Evolutionary conservation across 2,113 vertebrate species (phyloP).

Genomic region (Eira barbara): DNA sequence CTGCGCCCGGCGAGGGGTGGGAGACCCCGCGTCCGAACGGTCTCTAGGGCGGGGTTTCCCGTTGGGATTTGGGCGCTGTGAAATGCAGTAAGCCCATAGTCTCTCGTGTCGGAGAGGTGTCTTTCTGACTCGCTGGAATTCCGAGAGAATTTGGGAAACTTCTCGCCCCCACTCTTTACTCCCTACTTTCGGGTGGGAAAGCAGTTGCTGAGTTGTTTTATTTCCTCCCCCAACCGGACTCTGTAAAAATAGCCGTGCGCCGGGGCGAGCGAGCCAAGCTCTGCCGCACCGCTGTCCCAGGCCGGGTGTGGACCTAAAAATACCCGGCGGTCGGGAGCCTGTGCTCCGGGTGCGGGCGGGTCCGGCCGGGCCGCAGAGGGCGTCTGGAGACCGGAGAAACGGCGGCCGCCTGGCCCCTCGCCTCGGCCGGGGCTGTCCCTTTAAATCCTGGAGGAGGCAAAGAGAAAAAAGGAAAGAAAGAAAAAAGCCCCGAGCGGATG

Average conservation of each 20-base stretch:
- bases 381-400: slow-evolving; percentile 76
- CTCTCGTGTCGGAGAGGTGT: background rate
- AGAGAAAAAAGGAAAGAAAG: slow-evolving; percentile 66
- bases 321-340: background rate
- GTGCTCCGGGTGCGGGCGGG: slow-evolving; percentile 20
- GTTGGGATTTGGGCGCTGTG: background rate
- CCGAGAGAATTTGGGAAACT: slow-evolving; percentile 54
- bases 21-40: accelerated
- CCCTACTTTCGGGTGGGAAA: slow-evolving; percentile 28
- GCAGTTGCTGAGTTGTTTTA: slow-evolving; percentile 20
- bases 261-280: background rate
- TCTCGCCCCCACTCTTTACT: background rate
- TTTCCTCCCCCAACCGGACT: slow-evolving; percentile 20
- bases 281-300: background rate
- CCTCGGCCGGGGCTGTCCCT: slow-evolving; percentile 59
- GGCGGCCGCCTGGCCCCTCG: slow-evolving; percentile 29
- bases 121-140: background rate
- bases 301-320: slow-evolving; percentile 49
- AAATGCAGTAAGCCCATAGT: background rate
- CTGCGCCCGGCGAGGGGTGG: accelerated
- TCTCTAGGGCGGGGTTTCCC: background rate
- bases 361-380: slow-evolving; percentile 74
- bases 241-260: slow-evolving; percentile 50
- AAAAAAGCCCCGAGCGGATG: slow-evolving; percentile 49
- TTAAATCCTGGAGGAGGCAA: slow-evolving; percentile 70